These are phyloP conservation scores for Aproaerema taeniolella DNA, from an alignment of 2,888 invertebrate genomes.

Conservation along the genomic window DNA sequence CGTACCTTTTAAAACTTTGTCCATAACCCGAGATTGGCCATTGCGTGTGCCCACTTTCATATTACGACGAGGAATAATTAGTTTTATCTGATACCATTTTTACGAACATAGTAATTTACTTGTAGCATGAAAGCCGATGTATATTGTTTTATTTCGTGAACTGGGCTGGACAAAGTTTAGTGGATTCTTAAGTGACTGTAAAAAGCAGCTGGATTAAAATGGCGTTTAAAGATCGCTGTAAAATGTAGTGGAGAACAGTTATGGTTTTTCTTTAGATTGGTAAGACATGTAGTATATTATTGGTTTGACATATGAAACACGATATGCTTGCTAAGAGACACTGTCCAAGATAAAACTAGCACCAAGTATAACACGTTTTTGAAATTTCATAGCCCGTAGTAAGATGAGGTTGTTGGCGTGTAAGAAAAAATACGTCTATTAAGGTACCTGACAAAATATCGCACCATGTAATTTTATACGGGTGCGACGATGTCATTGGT, in stretches of 20 bases:
- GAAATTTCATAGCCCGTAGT: slow-evolving; percentile 51
- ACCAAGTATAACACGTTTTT: slow-evolving; percentile 48
- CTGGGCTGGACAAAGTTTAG: no score
- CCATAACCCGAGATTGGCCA: slow-evolving; percentile 57
- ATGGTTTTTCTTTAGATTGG: no score
- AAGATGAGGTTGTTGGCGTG: slow-evolving; percentile 48
- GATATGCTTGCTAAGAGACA: no score
- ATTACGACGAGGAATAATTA: slow-evolving; percentile 63
- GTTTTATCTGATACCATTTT: slow-evolving; percentile 60
- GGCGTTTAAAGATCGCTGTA: no score
- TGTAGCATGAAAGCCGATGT: slow-evolving; percentile 50
- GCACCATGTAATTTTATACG: slow-evolving; percentile 61
- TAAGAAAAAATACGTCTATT: slow-evolving; percentile 60
- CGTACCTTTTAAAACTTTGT: slow-evolving; percentile 57
- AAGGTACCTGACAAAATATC: slow-evolving; percentile 57
- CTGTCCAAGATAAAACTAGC: slow-evolving; percentile 66
- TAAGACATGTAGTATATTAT: no score
- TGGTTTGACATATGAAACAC: slow-evolving; percentile 34
- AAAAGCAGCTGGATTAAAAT: no score
- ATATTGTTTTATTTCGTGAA: slow-evolving; percentile 23
- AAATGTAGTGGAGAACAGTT: no score
- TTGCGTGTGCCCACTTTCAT: slow-evolving; percentile 63
- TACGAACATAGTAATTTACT: slow-evolving; percentile 56
- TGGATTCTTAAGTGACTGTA: no score
- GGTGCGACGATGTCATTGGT: slow-evolving; percentile 64